Evolutionary conservation across 2,797 vertebrate genomes (phyloP), one percentile per base, ranked within the genome.

Genomic region (Cryptoblepharus egeriae): DNA sequence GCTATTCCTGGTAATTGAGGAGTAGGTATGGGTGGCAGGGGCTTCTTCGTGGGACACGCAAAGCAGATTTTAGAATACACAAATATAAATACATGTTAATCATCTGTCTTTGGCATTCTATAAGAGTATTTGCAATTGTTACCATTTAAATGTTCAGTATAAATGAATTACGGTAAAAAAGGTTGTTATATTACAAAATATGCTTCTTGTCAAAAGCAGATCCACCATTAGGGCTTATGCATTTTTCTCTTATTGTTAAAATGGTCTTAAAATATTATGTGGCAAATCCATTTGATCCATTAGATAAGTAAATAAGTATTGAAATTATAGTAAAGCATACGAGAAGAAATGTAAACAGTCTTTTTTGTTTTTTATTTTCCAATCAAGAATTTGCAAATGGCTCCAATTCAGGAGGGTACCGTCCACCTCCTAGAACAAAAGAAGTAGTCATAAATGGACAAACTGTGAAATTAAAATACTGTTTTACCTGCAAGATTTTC

Each of bases 401-500:
- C 89, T 96, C 96, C 87, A 96, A 95, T 93, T 97, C 98, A 9
- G 96, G 96, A 92, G 96, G 98, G 90, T 99, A 99, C 94, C 97
- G 98, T 75, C 97, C 98, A 35, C 98, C 98, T 89, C 98, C 98
- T 92, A 97, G 98, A 96, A 99, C 98, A 86, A 99, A 97, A 94
- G 98, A 99, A 95, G 96, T 99, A 90, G 94, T 97, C 88, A 99
- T 99, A 95, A 99, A 99, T 65, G 98, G 98, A 78, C 98, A 99
- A 95, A 97, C 97, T 4, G 97, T 99, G 91, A 99, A 99, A 89
- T 95, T 99, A 86, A 99, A 99, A 93, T 99, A 99, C 74, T 99
- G 98, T 96, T 99, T 99, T 94, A 99, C 98, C 93, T 99, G 98
- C 96, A 99, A 99, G 95, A 98, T 99, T 95, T 99, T 99, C 96